Percentiles rank a stretch among this genome's conserved stretches.
Evolutionary conservation across 2,888 invertebrate genomes (phyloP).

Genomic region (Vesta saturnalis): DNA sequence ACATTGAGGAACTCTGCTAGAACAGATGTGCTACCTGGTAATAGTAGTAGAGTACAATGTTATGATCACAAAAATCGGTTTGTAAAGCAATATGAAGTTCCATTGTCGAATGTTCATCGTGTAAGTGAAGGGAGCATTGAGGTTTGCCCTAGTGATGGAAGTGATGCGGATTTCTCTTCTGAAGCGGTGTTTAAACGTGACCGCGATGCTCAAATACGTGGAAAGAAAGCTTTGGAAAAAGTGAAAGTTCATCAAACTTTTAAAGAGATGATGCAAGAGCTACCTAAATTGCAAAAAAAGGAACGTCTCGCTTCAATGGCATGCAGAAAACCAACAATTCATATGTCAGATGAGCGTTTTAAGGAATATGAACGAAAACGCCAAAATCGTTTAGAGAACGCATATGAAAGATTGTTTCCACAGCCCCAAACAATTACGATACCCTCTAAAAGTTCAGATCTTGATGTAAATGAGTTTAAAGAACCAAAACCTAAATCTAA

Average conservation of each 20-base stretch:
- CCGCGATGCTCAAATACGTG: slow-evolving; percentile 57
- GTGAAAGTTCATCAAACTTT: slow-evolving; percentile 65
- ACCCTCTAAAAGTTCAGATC: slow-evolving; percentile 45
- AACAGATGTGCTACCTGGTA: not conserved
- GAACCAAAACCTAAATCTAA: slow-evolving; percentile 35
- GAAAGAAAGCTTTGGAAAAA: slow-evolving; percentile 64
- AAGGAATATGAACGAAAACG: slow-evolving; percentile 60
- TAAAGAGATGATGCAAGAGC: slow-evolving; percentile 62
- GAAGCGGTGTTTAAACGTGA: slow-evolving; percentile 53
- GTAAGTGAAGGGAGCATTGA: slow-evolving; percentile 51
- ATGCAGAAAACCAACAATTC: slow-evolving; percentile 56
- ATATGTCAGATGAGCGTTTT: slow-evolving; percentile 61
- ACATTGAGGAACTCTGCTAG: slow-evolving; percentile 28
- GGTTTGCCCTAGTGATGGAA: slow-evolving; percentile 44
- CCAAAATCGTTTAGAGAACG: slow-evolving; percentile 66
- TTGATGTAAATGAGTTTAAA: slow-evolving; percentile 10
- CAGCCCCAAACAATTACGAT: slow-evolving; percentile 54
- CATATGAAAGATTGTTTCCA: slow-evolving; percentile 61
- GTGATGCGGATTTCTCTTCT: slow-evolving; percentile 50
- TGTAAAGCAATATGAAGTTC: slow-evolving; percentile 55
- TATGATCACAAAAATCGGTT: slow-evolving; percentile 65
- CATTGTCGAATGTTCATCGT: slow-evolving; percentile 55
- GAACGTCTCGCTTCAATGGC: slow-evolving; percentile 55
- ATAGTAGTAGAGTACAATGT: slow-evolving; percentile 57
- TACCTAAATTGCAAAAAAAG: slow-evolving; percentile 59